A percentile compares a stretch with the other conserved stretches of the same genome.
Conservation (phyloP, 2,113 vertebrate genomes). For the Oostethus manadensis region DNA sequence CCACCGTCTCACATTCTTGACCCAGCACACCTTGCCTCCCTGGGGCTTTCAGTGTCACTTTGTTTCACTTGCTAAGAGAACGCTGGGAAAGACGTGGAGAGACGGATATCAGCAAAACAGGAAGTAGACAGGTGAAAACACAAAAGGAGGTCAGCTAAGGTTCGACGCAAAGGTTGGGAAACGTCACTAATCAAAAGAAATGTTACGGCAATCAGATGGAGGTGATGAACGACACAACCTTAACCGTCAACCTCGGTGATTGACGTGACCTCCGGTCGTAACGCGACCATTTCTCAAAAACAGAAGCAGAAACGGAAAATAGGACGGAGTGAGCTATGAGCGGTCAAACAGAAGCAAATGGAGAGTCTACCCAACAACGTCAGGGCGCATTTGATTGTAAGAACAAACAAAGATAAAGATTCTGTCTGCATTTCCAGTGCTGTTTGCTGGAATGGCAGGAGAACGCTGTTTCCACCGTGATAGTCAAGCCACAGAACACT, state of each 20-base stretch:
- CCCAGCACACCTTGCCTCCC: neutral
- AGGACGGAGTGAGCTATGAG: neutral
- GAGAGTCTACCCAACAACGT: neutral
- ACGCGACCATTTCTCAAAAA: neutral
- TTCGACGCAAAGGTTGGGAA: constrained; percentile 14
- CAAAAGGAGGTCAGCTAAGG: constrained; percentile 9
- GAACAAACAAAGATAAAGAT: too few species aligned
- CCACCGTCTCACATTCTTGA: neutral
- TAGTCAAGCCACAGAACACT: neutral
- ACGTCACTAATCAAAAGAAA: constrained; percentile 22
- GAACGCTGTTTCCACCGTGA: neutral
- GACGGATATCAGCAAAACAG: neutral
- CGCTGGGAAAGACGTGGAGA: too few species aligned
- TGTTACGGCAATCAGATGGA: constrained; percentile 15
- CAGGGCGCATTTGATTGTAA: constrained; percentile 37
- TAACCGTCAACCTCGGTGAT: constrained; percentile 35
- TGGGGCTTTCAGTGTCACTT: too few species aligned
- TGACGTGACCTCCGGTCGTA: constrained; percentile 23
- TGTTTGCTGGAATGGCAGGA: neutral
- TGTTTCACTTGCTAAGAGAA: too few species aligned
- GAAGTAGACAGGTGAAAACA: constrained; percentile 11
- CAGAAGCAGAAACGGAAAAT: constrained; percentile 15
- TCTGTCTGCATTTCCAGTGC: constrained; percentile 6
- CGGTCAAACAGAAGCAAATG: neutral
- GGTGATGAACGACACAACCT: constrained; percentile 46